A percentile compares a stretch with the other conserved stretches of the same genome.
phyloP scores from a whole-genome alignment of 2,113 vertebrate species.

The Aleadryas rufinucha region DNA sequence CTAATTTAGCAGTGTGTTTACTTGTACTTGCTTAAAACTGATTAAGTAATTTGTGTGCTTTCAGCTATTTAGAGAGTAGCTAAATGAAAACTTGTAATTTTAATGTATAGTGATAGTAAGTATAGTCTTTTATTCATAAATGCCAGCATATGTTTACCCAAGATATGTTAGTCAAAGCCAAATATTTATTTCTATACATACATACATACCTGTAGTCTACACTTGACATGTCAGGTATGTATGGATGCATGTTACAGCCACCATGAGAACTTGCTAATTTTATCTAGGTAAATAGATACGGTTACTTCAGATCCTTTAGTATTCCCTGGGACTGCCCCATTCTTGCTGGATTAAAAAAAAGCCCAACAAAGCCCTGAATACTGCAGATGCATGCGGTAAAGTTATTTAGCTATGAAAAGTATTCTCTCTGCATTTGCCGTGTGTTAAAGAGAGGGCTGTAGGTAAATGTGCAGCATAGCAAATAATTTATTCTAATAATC shows the following conservation, averaged over 20 bases:
- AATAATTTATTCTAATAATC: slow-evolving; percentile 17
- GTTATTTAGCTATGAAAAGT: slow-evolving; percentile 26
- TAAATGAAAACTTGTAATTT: slow-evolving; percentile 47
- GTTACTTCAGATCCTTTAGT: slow-evolving; percentile 31
- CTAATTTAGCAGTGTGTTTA: slow-evolving; percentile 65
- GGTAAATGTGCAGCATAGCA: neutral
- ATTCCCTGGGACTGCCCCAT: slow-evolving; percentile 17
- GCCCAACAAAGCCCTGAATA: neutral
- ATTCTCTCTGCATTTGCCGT: neutral
- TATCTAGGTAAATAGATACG: neutral
- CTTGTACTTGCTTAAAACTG: slow-evolving; percentile 28
- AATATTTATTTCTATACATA: neutral
- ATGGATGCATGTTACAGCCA: neutral
- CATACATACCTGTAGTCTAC: neutral
- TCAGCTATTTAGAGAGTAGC: slow-evolving; percentile 28
- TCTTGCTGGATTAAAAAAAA: neutral
- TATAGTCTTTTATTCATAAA: slow-evolving; percentile 46
- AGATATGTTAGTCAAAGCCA: slow-evolving; percentile 29
- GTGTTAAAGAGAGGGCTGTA: neutral
- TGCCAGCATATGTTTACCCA: slow-evolving; percentile 53
- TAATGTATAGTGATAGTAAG: slow-evolving; percentile 48
- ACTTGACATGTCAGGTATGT: neutral
- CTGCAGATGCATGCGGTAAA: slow-evolving; percentile 14
- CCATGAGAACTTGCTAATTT: neutral
- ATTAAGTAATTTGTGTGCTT: slow-evolving; percentile 59